Conservation (phyloP, 1,140 invertebrate species). For the Psix sp. region DNA sequence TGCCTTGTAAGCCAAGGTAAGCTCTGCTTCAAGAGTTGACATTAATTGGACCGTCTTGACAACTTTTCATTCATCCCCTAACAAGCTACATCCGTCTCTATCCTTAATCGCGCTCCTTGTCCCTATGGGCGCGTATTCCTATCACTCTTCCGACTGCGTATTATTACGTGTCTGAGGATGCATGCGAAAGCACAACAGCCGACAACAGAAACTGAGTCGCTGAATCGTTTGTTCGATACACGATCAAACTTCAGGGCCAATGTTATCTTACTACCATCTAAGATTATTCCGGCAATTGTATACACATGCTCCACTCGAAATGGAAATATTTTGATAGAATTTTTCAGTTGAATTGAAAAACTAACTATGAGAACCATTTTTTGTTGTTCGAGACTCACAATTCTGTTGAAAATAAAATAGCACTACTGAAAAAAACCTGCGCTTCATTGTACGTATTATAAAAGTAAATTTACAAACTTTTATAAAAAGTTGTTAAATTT, state of each 20-base stretch:
- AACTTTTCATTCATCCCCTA: slow-evolving; percentile 76
- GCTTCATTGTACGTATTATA: no score
- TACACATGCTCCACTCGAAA: slow-evolving; percentile 16
- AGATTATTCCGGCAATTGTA: slow-evolving; percentile 41
- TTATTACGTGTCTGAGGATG: slow-evolving; percentile 50
- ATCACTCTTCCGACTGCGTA: slow-evolving; percentile 52
- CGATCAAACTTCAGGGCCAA: slow-evolving; percentile 29
- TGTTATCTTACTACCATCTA: slow-evolving; percentile 28
- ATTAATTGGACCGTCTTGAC: slow-evolving; percentile 77
- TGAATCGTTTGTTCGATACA: slow-evolving; percentile 32
- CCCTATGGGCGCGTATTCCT: slow-evolving; percentile 40
- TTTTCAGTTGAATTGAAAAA: no score
- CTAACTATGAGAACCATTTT: no score
- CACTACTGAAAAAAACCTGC: no score
- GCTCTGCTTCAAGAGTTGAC: slow-evolving; percentile 74
- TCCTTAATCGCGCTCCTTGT: slow-evolving; percentile 60
- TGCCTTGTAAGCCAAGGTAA: slow-evolving; percentile 70
- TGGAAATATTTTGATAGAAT: no score
- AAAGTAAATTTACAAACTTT: no score
- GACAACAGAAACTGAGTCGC: slow-evolving; percentile 42
- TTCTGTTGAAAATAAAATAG: no score
- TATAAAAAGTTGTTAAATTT: no score
- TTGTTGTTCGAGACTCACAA: no score
- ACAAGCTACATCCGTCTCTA: slow-evolving; percentile 75
- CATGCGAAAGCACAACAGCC: slow-evolving; percentile 36